A percentile compares a stretch with the other conserved stretches of the same genome.
These are phyloP conservation scores for Sympetrum striolatum DNA, from an alignment of 2,888 invertebrate genomes.

Conservation along the genomic window DNA sequence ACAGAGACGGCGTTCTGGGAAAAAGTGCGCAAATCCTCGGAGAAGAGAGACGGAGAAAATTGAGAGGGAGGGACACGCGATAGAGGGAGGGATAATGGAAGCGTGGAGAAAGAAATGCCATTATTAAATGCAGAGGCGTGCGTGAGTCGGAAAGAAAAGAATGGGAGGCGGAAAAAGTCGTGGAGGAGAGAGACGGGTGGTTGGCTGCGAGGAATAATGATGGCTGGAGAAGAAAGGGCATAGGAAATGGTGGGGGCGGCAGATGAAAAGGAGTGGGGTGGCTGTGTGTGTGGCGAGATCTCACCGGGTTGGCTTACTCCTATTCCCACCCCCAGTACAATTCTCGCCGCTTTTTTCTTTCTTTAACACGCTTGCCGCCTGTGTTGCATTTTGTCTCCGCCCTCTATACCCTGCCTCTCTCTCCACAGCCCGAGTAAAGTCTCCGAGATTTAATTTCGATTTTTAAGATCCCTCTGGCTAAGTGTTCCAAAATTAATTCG, in stretches of 20 bases:
- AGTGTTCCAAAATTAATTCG: too few species aligned
- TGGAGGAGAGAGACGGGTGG: neutral
- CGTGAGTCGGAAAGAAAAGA: neutral
- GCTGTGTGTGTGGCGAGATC: neutral
- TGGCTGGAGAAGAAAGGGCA: constrained; percentile 9
- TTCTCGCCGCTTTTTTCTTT: neutral
- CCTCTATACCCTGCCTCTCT: neutral
- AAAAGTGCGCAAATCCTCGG: too few species aligned
- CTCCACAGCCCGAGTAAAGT: neutral
- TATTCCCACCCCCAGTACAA: neutral
- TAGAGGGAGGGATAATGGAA: neutral
- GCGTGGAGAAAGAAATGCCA: neutral
- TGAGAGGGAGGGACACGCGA: neutral
- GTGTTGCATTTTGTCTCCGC: constrained; percentile 7
- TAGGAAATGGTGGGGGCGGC: neutral
- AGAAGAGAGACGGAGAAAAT: neutral
- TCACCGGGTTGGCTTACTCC: constrained; percentile 28
- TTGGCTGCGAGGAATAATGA: neutral
- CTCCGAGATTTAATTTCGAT: neutral
- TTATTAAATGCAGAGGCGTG: neutral
- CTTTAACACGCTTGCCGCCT: neutral
- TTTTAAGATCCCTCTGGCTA: too few species aligned
- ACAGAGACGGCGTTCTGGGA: too few species aligned
- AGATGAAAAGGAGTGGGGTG: neutral
- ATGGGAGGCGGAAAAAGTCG: neutral